Conservation (phyloP, 2,113 vertebrate species). For the Rissa tridactyla region DNA sequence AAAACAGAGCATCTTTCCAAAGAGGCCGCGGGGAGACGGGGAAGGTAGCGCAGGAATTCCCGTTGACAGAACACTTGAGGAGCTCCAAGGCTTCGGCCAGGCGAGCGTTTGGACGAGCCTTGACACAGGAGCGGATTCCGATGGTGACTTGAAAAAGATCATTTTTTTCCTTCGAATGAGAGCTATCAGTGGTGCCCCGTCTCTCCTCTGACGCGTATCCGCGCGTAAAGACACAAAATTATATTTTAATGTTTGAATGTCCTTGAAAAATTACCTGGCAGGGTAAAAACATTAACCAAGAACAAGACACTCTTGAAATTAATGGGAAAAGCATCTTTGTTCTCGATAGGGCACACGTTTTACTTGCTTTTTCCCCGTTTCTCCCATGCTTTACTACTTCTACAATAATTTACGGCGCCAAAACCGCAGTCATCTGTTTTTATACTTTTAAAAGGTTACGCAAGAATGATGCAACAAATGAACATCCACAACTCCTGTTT, state of each 20-base stretch:
- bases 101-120: background rate
- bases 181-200: background rate
- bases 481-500: background rate
- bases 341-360: background rate
- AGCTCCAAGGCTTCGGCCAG: background rate
- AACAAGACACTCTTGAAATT: background rate
- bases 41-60: background rate
- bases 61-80: background rate
- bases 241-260: background rate
- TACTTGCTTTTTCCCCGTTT: background rate
- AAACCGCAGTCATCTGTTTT: background rate
- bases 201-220: background rate
- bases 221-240: background rate
- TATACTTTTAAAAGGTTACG: background rate
- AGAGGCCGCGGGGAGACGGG: background rate
- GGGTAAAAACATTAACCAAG: background rate
- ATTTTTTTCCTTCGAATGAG: background rate
- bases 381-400: background rate
- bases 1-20: constrained; percentile 13
- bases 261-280: background rate
- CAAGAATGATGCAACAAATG: rapidly evolving
- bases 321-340: background rate
- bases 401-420: background rate
- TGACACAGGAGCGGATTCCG: background rate
- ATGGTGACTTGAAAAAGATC: background rate